Base-by-base conservation (phyloP, 2,113 vertebrate genomes). In the Mirza zaza region DNA sequence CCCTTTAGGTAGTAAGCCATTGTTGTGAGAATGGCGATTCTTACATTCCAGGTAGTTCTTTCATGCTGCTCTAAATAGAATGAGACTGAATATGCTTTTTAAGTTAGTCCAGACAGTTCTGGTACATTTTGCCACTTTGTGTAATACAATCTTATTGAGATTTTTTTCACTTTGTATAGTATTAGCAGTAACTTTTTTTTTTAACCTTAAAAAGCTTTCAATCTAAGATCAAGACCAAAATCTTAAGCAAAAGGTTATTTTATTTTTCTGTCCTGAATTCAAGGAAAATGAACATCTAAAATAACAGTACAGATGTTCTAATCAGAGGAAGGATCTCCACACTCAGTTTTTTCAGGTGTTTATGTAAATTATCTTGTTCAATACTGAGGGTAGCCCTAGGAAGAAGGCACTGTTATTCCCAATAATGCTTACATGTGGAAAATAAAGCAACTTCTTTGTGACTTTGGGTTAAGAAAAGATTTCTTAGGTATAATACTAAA, bases 221-320 rank as follows among this genome's bases (percentile, higher is more conserved):
- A 9, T 89, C 14, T 83, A 34, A 65, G 2, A 12, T 90, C 70
- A 73, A 87, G 50, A 68, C 27, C 73, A 48, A 20, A 81, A 84
- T 81, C 34, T 76, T 77, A 84, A 92, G 76, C 52, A 91, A 86
- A 91, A 82, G 71, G 52, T 96, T 70, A 3, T 89, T 27, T 89
- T 89, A 45, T 55, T 55, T 55, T 92, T 42, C 65, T 91, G 48
- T 36, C 23, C 14, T 88, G 50, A 96, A 70, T 75, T 88, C 42
- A 86, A 68, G 63, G 88, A 75, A 65, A 79, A 34, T 94, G 42
- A 83, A 81, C 15, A n/a, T 63, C 75, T 61, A 0, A 32, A 18
- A 68, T 36, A 75, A 21, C 5, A 80, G 4, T 75, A 50, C 17
- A 36, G 48, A 25, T 85, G 23, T 91, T 55, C 36, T 84, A 17